Base-by-base conservation (phyloP, 2,113 vertebrate genomes). In the Oncorhynchus masou region DNA sequence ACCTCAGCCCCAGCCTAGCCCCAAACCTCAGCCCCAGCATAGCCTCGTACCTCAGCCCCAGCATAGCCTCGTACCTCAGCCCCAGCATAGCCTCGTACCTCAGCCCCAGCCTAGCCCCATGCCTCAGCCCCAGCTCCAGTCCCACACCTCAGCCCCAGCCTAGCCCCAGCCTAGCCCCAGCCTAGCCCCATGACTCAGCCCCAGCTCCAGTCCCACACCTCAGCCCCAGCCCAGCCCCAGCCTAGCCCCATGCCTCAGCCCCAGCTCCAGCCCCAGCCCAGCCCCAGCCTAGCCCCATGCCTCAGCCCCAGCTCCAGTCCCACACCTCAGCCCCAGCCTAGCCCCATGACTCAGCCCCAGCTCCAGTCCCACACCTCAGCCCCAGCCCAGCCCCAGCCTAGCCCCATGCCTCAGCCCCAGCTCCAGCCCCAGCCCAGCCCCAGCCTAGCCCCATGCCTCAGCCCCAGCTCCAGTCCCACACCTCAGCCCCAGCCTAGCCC, bases 1-100 rank as follows among this genome's bases (percentile, higher is more conserved):
- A 76, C 77, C 78, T 81, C 29, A 51, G 71, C 81, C 67, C 74
- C 70, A 79, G 54, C 70, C n/a, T 4, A 25, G 16, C 60, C 25
- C 25, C 16, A 13, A 12, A 51, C 13, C 65, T 69, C 19, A 22
- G 5, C 34, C 20, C 29, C 25, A 34, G 4, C 16, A 19, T 39
- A 45, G 54, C 70, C n/a, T 4, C 57, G 9, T 2, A 19, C 54
- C 6, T 29, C 51, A 25, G 16, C 60, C 25, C 25, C 16, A 13
- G 24, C 20, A 39, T 12, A 31, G 5, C 16, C 51, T 1, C 49
- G 8, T 15, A 51, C 13, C 65, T 69, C 19, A 22, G 5, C 34
- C 20, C 29, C 25, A 34, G 4, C 16, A 19, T 39, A 45, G 57
- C 70, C 16, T 4, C 39, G 13, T 4, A 13, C 59, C 19, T 34